Evolutionary conservation across 2,888 invertebrate genomes (phyloP).

Genomic region (Perithous albicinctus): DNA sequence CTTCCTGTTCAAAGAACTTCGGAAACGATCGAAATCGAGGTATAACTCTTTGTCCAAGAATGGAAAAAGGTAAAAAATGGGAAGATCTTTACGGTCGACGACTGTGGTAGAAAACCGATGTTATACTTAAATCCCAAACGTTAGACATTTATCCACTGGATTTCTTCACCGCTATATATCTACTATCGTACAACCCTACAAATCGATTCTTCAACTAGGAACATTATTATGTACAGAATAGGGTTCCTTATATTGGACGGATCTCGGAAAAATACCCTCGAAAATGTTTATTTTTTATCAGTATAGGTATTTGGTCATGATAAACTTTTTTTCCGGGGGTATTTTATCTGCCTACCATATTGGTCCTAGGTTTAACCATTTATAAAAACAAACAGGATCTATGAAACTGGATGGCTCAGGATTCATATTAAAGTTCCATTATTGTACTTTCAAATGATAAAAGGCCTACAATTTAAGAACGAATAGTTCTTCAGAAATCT

Average conservation of each 20-base stretch:
- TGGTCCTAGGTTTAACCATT: too few relatives aligned
- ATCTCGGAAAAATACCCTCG: too few relatives aligned
- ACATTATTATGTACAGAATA: not conserved
- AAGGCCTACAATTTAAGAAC: too few relatives aligned
- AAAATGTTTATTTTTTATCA: too few relatives aligned
- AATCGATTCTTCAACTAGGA: not conserved
- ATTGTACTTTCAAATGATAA: too few relatives aligned
- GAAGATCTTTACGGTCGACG: not conserved
- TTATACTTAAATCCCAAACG: conserved; percentile 7
- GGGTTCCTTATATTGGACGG: not conserved
- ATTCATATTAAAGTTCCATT: too few relatives aligned
- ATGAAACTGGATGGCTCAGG: too few relatives aligned
- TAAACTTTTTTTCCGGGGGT: too few relatives aligned
- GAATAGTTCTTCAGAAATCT: too few relatives aligned
- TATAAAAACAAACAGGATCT: too few relatives aligned
- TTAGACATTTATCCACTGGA: not conserved
- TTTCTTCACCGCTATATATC: not conserved
- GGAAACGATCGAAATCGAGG: conserved; percentile 10
- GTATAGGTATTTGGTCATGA: too few relatives aligned
- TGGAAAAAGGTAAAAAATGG: not conserved
- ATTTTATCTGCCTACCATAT: too few relatives aligned
- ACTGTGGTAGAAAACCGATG: conserved; percentile 5
- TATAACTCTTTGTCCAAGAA: conserved; percentile 4
- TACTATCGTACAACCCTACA: not conserved
- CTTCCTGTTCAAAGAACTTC: not conserved